Percentiles rank a stretch among this genome's conserved stretches.
Conservation (phyloP, 2,888 invertebrate genomes). For the Bellardia pandia region DNA sequence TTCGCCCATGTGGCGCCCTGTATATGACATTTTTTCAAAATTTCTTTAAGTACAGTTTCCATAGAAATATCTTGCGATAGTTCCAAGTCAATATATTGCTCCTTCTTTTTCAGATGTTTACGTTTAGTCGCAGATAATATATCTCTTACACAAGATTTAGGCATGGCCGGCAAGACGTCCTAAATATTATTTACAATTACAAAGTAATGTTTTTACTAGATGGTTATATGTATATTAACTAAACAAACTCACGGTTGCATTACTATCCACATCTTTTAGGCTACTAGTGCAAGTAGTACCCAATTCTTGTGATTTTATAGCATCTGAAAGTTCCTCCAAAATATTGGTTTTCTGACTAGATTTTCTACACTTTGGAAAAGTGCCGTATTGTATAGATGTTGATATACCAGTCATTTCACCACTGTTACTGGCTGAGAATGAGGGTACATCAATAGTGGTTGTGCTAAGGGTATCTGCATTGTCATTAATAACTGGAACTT, state of each 20-base stretch:
- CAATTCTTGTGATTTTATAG: slow-evolving; percentile 22
- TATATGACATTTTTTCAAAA: slow-evolving; percentile 85
- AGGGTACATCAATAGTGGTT: slow-evolving; percentile 46
- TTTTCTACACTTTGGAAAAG: slow-evolving; percentile 72
- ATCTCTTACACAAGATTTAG: slow-evolving; percentile 74
- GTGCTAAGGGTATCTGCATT: slow-evolving; percentile 49
- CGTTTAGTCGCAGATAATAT: slow-evolving; percentile 73
- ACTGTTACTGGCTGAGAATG: slow-evolving; percentile 15
- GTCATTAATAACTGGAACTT: slow-evolving; percentile 42
- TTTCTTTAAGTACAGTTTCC: slow-evolving; percentile 85
- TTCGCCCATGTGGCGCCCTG: slow-evolving; percentile 86
- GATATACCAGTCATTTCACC: neutral
- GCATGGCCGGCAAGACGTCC: slow-evolving; percentile 67
- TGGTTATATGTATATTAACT: too few species aligned
- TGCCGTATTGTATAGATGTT: slow-evolving; percentile 59
- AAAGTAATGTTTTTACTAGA: neutral
- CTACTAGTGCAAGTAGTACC: slow-evolving; percentile 33
- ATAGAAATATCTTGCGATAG: slow-evolving; percentile 78
- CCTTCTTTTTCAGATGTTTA: slow-evolving; percentile 70
- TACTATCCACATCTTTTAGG: slow-evolving; percentile 59
- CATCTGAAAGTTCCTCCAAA: slow-evolving; percentile 17
- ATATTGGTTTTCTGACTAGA: slow-evolving; percentile 54
- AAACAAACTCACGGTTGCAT: slow-evolving; percentile 57
- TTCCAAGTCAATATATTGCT: slow-evolving; percentile 68
- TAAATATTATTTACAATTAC: neutral